Evolutionary conservation across 2,113 vertebrate species (phyloP).

Genomic region (Syngnathus scovelli): DNA sequence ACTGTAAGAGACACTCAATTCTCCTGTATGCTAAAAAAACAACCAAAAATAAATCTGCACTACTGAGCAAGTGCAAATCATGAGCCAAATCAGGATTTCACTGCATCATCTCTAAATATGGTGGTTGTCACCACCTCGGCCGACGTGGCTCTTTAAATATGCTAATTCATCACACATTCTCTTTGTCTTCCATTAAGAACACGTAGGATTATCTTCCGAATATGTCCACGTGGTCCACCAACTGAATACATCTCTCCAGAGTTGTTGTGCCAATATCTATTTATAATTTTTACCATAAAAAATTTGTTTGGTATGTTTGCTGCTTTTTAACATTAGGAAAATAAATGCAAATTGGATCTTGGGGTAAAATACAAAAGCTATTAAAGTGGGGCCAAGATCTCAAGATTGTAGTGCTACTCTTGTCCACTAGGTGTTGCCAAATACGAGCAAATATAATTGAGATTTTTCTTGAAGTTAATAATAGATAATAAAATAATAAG

Average conservation of each 20-base stretch:
- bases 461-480: too few relatives aligned
- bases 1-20: too few relatives aligned
- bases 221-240: not conserved
- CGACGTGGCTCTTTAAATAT: not conserved
- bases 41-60: too few relatives aligned
- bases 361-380: not conserved
- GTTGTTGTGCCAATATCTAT: slow-evolving; percentile 2
- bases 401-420: not conserved
- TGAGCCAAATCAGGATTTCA: too few relatives aligned
- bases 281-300: slow-evolving; percentile 16
- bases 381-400: not conserved
- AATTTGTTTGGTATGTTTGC: slow-evolving; percentile 29
- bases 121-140: too few relatives aligned
- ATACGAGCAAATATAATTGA: not conserved
- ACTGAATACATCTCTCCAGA: not conserved
- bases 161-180: not conserved
- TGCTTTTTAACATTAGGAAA: not conserved
- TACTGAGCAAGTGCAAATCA: too few relatives aligned
- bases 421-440: slow-evolving; percentile 21
- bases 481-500: too few relatives aligned
- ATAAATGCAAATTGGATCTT: not conserved
- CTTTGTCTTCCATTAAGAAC: slow-evolving; percentile 2
- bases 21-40: too few relatives aligned
- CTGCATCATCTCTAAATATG: too few relatives aligned
- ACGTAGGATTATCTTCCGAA: not conserved